These are phyloP conservation scores for Prietella phreatophila DNA, from an alignment of 2,113 vertebrate species.

Conservation along the genomic window DNA sequence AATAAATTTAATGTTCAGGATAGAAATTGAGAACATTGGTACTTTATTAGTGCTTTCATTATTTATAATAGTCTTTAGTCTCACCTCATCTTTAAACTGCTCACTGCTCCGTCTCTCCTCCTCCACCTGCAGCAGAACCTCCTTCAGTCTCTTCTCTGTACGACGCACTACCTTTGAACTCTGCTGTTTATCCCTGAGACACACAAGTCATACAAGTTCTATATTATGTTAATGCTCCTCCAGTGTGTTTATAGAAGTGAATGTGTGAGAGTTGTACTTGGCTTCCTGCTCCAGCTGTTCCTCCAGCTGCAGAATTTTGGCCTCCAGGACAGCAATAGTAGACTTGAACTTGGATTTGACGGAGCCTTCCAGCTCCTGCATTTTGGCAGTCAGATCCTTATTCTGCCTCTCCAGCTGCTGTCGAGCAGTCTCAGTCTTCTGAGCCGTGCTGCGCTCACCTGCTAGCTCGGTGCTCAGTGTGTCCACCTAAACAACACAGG, in stretches of 20 bases:
- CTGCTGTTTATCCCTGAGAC: conserved; percentile 84
- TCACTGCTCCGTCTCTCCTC: conserved; percentile 89
- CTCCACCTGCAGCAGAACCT: conserved; percentile 88
- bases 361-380: conserved; percentile 90
- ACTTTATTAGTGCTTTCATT: no score
- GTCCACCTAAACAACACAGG: conserved; percentile 79
- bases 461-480: conserved; percentile 83
- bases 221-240: not conserved
- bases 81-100: conserved; percentile 90
- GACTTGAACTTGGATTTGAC: conserved; percentile 97
- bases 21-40: no score
- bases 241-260: not conserved
- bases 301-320: conserved; percentile 92
- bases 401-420: conserved; percentile 95
- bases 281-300: conserved; percentile 97
- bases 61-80: no score
- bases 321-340: conserved; percentile 88
- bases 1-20: no score
- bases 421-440: conserved; percentile 92
- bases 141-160: conserved; percentile 93
- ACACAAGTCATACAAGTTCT: not conserved
- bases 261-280: conserved; percentile 74
- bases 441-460: conserved; percentile 83
- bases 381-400: conserved; percentile 94
- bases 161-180: conserved; percentile 82